Conservation (phyloP, 2,797 vertebrate species). For the Pachyuromys duprasi region DNA sequence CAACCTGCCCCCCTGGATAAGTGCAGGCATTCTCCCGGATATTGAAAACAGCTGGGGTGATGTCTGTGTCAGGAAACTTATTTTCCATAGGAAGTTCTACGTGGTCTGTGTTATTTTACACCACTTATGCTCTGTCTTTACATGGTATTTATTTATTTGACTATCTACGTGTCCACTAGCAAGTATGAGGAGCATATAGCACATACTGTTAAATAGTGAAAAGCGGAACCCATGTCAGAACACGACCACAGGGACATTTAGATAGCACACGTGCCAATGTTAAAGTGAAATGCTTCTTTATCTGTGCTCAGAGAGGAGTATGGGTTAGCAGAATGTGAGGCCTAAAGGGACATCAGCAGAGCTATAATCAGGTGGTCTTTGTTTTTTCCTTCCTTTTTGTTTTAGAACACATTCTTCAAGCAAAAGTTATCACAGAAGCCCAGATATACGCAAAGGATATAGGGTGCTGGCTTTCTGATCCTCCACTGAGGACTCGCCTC, state of each 20-base stretch:
- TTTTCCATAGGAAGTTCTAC: conserved; percentile 16
- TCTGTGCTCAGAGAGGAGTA: neutral
- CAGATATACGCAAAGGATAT: neutral
- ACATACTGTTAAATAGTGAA: neutral
- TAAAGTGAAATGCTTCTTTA: neutral
- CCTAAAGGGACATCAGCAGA: neutral
- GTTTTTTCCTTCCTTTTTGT: neutral
- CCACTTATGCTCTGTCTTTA: neutral
- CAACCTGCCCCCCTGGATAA: neutral
- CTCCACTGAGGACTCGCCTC: neutral
- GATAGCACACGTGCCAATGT: neutral
- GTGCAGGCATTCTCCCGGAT: neutral
- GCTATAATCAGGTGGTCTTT: neutral
- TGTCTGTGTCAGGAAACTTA: conserved; percentile 11
- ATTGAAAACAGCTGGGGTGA: neutral
- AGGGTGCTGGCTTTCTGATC: neutral
- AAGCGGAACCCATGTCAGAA: neutral
- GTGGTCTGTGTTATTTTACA: neutral
- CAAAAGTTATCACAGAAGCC: neutral
- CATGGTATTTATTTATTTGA: neutral
- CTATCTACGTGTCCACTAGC: neutral
- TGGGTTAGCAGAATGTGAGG: neutral
- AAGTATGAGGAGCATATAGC: conserved; percentile 1
- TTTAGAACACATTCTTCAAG: neutral
- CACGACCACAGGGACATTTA: neutral